Percentiles rank a stretch among this genome's conserved stretches.
Conservation (phyloP, 2,113 vertebrate genomes). For the Neofelis nebulosa region DNA sequence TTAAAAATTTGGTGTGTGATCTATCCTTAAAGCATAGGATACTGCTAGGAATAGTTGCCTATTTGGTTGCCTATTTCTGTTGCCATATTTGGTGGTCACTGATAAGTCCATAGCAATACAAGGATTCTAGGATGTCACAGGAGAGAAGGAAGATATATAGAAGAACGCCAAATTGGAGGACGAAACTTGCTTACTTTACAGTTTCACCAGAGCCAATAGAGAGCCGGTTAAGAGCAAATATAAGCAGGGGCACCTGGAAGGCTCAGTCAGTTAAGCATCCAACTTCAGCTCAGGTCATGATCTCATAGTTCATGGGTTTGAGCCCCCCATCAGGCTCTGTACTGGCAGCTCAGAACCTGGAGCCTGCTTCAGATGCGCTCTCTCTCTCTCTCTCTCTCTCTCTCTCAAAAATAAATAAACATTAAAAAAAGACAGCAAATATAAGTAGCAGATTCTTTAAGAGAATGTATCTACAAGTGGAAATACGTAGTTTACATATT, state of each 20-base stretch:
- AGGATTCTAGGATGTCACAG: neutral
- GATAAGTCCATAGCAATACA: neutral
- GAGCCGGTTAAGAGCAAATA: neutral
- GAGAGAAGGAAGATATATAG: neutral
- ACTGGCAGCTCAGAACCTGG: too few relatives aligned
- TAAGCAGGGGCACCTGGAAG: neutral
- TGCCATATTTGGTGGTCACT: neutral
- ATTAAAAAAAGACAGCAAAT: neutral
- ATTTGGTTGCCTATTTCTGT: neutral
- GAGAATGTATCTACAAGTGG: neutral
- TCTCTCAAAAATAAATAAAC: too few relatives aligned
- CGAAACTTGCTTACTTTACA: neutral
- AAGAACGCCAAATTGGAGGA: neutral
- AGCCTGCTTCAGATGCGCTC: too few relatives aligned
- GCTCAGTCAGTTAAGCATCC: too few relatives aligned
- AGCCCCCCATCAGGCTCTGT: too few relatives aligned
- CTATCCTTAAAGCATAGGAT: neutral
- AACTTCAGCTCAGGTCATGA: too few relatives aligned
- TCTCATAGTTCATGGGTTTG: too few relatives aligned
- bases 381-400: too few relatives aligned
- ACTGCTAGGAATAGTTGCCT: neutral
- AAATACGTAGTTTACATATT: neutral
- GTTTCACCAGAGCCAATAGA: neutral
- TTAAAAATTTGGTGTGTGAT: neutral
- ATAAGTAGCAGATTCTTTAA: neutral